phyloP scores from a whole-genome alignment of 2,797 vertebrate species.

The Myotis findleyi region DNA sequence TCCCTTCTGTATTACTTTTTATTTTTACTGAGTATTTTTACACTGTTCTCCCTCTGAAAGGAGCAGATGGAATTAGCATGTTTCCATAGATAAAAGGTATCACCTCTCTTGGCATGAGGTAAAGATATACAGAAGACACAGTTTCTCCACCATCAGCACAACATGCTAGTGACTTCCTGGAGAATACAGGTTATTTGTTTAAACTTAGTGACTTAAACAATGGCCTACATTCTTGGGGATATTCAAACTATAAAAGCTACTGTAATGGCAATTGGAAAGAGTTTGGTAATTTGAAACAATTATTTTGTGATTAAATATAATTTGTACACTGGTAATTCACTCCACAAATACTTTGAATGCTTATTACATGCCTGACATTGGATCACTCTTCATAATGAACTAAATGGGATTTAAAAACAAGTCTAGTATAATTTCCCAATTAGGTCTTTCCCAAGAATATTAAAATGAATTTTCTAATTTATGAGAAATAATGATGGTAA shows the following conservation, averaged over 20 bases:
- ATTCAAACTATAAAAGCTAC: neutral
- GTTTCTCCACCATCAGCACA: neutral
- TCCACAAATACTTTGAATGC: neutral
- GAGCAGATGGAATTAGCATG: neutral
- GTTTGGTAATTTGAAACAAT: constrained; percentile 12
- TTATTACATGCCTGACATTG: neutral
- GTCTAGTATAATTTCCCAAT: neutral
- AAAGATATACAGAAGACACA: neutral
- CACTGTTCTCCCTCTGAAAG: neutral
- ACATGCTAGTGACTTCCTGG: neutral
- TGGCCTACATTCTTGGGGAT: neutral
- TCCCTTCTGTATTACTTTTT: neutral
- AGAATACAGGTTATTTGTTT: neutral
- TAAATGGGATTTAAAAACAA: constrained; percentile 23
- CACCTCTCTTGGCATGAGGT: neutral
- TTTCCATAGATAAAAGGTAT: neutral
- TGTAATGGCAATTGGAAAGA: neutral
- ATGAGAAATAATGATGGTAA: neutral
- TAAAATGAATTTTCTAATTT: constrained; percentile 9
- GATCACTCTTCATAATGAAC: neutral
- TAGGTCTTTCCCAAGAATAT: neutral
- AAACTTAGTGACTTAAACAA: neutral
- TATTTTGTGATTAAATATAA: constrained; percentile 38
- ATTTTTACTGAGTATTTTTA: constrained; percentile 29
- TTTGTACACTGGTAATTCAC: neutral